Evolutionary conservation across 2,113 vertebrate species (phyloP).

Genomic region (Bujurquina vittata): DNA sequence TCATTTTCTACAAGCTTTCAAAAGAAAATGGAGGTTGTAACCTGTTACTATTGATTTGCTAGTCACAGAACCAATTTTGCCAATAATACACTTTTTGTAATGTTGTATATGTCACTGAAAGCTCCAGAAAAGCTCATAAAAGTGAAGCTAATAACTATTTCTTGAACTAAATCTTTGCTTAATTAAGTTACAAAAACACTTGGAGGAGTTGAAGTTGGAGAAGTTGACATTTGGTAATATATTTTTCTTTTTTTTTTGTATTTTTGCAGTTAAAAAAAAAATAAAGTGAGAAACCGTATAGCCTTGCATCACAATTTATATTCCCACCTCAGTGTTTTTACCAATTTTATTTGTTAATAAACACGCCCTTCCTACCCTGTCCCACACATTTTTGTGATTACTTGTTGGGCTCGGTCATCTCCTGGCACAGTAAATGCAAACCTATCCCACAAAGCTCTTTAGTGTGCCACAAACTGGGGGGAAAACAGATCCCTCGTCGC

Average conservation of each 20-base stretch:
- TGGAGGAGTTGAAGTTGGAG: background rate
- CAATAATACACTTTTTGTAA: background rate
- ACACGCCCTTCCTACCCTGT: slow-evolving; percentile 14
- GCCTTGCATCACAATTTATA: slow-evolving; percentile 12
- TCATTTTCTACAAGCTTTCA: background rate
- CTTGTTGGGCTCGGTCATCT: slow-evolving; percentile 38
- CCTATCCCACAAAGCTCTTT: slow-evolving; percentile 61
- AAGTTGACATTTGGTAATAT: background rate
- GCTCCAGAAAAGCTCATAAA: background rate
- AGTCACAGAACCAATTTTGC: background rate
- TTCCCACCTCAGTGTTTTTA: slow-evolving; percentile 17
- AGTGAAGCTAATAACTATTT: too few relatives aligned
- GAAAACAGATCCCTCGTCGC: slow-evolving; percentile 58
- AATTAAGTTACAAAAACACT: background rate
- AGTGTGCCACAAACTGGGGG: slow-evolving; percentile 56
- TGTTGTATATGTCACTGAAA: background rate
- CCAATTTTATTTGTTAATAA: slow-evolving; percentile 46
- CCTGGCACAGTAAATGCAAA: slow-evolving; percentile 59
- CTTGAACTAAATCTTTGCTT: background rate
- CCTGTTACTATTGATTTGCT: background rate
- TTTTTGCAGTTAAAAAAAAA: background rate
- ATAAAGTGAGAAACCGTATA: background rate
- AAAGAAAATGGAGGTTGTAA: background rate
- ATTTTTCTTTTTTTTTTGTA: background rate
- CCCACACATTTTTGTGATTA: slow-evolving; percentile 44